Evolutionary conservation across 2,113 vertebrate genomes (phyloP).

Genomic region (Piprites chloris): DNA sequence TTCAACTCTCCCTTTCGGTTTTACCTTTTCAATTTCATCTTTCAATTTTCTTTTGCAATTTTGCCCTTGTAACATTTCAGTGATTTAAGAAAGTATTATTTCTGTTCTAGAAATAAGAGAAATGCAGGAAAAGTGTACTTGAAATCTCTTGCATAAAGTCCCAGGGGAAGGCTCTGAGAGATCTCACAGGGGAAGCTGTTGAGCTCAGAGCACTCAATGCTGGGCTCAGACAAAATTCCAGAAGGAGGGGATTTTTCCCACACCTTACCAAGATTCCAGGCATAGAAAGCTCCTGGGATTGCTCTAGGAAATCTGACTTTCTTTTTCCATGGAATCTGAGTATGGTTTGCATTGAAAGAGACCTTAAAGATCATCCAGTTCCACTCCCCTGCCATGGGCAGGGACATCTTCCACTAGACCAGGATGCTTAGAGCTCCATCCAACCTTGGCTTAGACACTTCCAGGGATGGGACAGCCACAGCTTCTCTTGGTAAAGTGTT

Average conservation of each 20-base stretch:
- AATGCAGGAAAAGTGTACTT: not conserved
- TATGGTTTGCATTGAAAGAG: not conserved
- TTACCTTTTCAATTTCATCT: not conserved
- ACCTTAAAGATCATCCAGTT: not conserved
- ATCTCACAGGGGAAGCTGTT: not conserved
- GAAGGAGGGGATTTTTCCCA: not conserved
- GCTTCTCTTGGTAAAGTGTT: fast-evolving
- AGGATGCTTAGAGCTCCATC: not conserved
- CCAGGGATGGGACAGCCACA: not conserved
- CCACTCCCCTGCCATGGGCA: not conserved
- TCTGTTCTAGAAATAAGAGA: not conserved
- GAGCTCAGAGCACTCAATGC: not conserved
- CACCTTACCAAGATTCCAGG: not conserved
- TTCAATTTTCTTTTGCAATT: not conserved
- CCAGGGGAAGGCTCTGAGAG: not conserved
- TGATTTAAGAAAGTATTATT: not conserved
- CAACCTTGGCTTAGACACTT: not conserved
- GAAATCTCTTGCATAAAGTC: not conserved
- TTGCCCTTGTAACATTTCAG: not conserved
- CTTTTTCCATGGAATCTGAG: not conserved
- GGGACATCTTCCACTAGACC: not conserved
- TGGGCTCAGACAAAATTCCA: not conserved
- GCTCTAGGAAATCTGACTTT: not conserved
- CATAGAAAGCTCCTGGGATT: not conserved
- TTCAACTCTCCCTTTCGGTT: not conserved